Evolutionary conservation across 1,140 invertebrate species (phyloP).

Genomic region (Aplysia californica): DNA sequence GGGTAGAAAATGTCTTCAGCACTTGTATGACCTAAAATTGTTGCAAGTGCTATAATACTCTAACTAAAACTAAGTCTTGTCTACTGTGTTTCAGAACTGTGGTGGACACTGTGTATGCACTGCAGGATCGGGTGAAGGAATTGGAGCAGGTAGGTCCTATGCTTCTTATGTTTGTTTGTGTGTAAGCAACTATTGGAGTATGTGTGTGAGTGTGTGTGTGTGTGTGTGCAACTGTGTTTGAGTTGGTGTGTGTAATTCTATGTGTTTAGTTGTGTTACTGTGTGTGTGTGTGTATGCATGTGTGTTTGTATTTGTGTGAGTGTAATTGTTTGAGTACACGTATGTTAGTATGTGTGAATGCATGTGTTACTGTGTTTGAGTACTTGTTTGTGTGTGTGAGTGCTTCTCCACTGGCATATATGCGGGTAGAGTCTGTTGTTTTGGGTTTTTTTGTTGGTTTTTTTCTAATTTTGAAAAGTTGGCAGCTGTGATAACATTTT

Average conservation of each 20-base stretch:
- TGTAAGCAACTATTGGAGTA: neutral
- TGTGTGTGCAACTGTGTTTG: neutral
- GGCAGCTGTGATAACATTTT: neutral
- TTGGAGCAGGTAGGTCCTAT: constrained; percentile 68
- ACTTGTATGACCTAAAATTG: too few relatives aligned
- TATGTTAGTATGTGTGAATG: neutral
- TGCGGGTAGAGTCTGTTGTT: neutral
- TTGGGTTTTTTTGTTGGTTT: neutral
- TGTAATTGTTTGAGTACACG: neutral
- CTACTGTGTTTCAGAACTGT: constrained; percentile 75
- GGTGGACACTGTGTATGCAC: constrained; percentile 77
- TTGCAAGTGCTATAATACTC: too few relatives aligned
- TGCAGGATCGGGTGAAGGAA: constrained; percentile 75
- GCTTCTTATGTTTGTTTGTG: neutral
- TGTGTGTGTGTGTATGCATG: neutral
- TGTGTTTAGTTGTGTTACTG: neutral
- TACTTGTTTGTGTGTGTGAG: neutral
- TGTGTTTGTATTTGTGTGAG: too few relatives aligned
- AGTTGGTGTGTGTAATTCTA: neutral
- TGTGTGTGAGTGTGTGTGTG: neutral
- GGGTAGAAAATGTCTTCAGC: too few relatives aligned
- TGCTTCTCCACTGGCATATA: too few relatives aligned
- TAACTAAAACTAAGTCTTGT: too few relatives aligned
- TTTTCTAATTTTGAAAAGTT: neutral
- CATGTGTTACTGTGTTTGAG: neutral